Percentiles rank a stretch among this genome's conserved stretches.
These are phyloP conservation scores for Holacanthus passer DNA, from an alignment of 2,113 vertebrate species.

Conservation along the genomic window DNA sequence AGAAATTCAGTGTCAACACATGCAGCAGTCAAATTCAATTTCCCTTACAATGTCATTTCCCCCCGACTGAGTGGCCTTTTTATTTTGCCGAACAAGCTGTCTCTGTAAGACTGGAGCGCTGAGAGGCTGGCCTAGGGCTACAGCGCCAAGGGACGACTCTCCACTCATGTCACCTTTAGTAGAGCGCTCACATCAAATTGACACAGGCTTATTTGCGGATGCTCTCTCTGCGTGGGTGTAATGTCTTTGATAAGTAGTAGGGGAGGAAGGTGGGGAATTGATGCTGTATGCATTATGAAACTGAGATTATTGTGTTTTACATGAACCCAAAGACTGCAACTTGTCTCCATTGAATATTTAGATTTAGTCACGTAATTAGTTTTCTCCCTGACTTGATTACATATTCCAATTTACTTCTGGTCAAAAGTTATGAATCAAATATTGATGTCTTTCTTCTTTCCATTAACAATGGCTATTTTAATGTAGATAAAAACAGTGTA, in stretches of 20 bases:
- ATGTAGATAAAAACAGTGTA: too few relatives aligned
- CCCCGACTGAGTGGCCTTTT: conserved; percentile 58
- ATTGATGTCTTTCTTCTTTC: too few relatives aligned
- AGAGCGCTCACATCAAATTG: conserved; percentile 33
- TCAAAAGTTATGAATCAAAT: too few relatives aligned
- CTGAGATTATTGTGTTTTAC: neutral
- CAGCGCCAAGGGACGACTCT: conserved; percentile 41
- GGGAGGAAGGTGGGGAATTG: conserved; percentile 8
- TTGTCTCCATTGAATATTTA: neutral
- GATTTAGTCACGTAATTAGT: neutral
- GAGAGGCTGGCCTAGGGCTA: conserved; percentile 65
- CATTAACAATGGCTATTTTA: too few relatives aligned
- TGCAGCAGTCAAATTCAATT: conserved; percentile 70
- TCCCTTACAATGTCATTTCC: conserved; percentile 61
- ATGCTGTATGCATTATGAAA: conserved; percentile 12
- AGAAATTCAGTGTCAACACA: conserved; percentile 56
- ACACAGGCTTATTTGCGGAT: conserved; percentile 51
- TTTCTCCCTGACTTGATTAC: neutral
- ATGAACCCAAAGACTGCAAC: conserved; percentile 1
- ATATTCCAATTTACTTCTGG: neutral
- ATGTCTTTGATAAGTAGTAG: conserved; percentile 40
- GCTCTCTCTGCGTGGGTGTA: conserved; percentile 5
- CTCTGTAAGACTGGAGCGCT: conserved; percentile 48
- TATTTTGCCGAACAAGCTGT: conserved; percentile 57
- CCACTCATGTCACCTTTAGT: conserved; percentile 59